Evolutionary conservation across 2,797 vertebrate genomes (phyloP).

Genomic region (Parambassis ranga): DNA sequence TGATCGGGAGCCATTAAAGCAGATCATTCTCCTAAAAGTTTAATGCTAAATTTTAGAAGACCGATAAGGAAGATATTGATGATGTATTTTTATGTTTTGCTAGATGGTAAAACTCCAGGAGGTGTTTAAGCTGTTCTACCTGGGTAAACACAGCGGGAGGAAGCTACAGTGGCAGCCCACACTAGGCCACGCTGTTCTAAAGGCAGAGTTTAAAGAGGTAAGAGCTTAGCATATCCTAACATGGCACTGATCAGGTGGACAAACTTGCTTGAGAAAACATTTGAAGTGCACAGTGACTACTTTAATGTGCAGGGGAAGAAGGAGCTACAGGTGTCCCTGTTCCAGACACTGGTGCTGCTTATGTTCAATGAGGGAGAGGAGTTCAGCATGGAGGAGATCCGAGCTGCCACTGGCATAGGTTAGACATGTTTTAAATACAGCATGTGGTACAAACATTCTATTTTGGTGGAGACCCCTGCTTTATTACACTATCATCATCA

Average conservation of each 20-base stretch:
- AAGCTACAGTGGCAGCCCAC: conserved; percentile 99
- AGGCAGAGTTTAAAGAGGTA: conserved; percentile 98
- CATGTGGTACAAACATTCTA: neutral
- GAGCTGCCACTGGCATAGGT: conserved; percentile 97
- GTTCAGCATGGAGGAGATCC: conserved; percentile 97
- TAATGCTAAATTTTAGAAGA: no score
- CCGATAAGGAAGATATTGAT: neutral
- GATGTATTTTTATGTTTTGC: conserved; percentile 1
- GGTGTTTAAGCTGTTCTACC: conserved; percentile 99
- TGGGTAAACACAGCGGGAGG: conserved; percentile 98
- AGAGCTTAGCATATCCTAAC: neutral
- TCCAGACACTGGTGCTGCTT: conserved; percentile 97
- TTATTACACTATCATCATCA: no score
- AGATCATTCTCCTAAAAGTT: neutral
- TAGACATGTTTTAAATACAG: neutral
- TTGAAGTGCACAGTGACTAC: neutral
- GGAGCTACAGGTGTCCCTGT: conserved; percentile 97
- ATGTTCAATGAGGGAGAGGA: conserved; percentile 99
- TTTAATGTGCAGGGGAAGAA: conserved; percentile 89
- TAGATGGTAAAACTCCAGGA: conserved; percentile 99
- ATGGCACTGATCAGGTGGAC: neutral
- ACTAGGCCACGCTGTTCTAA: conserved; percentile 96
- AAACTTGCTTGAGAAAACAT: neutral
- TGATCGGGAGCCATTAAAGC: neutral
- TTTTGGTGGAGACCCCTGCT: neutral